Conservation (phyloP, 2,888 invertebrate genomes). For the Nomada fucata region DNA sequence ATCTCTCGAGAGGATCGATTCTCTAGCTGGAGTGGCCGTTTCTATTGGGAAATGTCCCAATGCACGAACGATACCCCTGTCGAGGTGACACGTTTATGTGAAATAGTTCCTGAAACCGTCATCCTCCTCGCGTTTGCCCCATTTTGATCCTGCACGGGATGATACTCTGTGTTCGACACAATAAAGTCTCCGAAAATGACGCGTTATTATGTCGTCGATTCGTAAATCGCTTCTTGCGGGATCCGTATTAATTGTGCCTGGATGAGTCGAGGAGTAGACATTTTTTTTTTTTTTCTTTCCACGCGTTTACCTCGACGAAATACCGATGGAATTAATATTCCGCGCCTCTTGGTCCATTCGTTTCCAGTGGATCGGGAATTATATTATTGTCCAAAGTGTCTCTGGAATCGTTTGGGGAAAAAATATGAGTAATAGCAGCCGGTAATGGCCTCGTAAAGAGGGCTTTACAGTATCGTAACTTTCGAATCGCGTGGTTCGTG, state of each 20-base stretch:
- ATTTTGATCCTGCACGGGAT: background rate
- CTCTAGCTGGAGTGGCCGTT: constrained; percentile 51
- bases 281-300: background rate
- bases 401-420: constrained; percentile 55
- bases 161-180: background rate
- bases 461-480: constrained; percentile 75
- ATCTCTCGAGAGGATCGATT: constrained; percentile 65
- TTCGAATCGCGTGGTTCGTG: constrained; percentile 68
- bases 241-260: background rate
- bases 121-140: background rate
- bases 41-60: constrained; percentile 35
- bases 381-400: constrained; percentile 57
- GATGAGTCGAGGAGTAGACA: background rate
- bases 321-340: background rate
- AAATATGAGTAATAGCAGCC: constrained; percentile 68
- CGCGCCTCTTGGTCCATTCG: background rate
- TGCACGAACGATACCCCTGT: constrained; percentile 48
- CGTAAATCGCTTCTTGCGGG: constrained; percentile 1
- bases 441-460: constrained; percentile 75
- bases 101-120: constrained; percentile 35
- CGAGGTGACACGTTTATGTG: constrained; percentile 35
- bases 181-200: background rate
- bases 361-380: constrained; percentile 3
- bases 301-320: background rate
- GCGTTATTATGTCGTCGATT: background rate